Percentiles rank a stretch among this genome's conserved stretches.
Evolutionary conservation across 1,140 invertebrate species (phyloP).

Genomic region (Rhizoglyphus robini): DNA sequence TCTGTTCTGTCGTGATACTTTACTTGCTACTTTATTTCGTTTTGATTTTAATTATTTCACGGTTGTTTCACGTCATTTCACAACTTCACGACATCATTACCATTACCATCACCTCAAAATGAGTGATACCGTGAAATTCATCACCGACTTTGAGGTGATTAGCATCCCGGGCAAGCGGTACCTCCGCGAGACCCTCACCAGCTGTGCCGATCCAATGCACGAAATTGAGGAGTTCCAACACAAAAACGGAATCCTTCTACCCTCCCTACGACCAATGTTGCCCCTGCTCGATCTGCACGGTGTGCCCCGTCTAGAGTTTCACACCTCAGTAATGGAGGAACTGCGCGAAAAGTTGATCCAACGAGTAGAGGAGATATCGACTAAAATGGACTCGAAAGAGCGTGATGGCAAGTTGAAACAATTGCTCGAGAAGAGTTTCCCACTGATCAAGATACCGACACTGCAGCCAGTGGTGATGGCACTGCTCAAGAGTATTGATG

Average conservation of each 20-base stretch:
- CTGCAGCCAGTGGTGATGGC: slow-evolving; percentile 91
- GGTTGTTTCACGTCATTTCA: too few relatives aligned
- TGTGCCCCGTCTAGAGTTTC: slow-evolving; percentile 78
- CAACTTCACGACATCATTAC: too few relatives aligned
- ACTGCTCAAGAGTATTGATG: slow-evolving; percentile 77
- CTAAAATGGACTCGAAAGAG: slow-evolving; percentile 48
- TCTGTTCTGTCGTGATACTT: too few relatives aligned
- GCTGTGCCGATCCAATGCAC: slow-evolving; percentile 86
- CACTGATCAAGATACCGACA: slow-evolving; percentile 65
- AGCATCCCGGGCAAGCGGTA: slow-evolving; percentile 69
- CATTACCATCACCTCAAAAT: background rate
- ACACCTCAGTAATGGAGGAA: slow-evolving; percentile 85
- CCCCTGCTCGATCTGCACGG: slow-evolving; percentile 86
- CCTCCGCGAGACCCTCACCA: slow-evolving; percentile 78
- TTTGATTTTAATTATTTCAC: too few relatives aligned
- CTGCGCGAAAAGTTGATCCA: slow-evolving; percentile 71
- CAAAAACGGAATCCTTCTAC: slow-evolving; percentile 57
- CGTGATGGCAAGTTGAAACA: slow-evolving; percentile 78
- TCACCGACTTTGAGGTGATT: slow-evolving; percentile 3
- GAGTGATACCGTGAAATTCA: background rate
- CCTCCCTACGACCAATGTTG: slow-evolving; percentile 80
- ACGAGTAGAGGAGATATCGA: slow-evolving; percentile 73
- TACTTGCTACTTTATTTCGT: too few relatives aligned
- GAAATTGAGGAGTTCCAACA: slow-evolving; percentile 90
- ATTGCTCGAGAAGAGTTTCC: slow-evolving; percentile 78